These are phyloP conservation scores for Myodes glareolus DNA, from an alignment of 2,113 vertebrate genomes.

Conservation along the genomic window DNA sequence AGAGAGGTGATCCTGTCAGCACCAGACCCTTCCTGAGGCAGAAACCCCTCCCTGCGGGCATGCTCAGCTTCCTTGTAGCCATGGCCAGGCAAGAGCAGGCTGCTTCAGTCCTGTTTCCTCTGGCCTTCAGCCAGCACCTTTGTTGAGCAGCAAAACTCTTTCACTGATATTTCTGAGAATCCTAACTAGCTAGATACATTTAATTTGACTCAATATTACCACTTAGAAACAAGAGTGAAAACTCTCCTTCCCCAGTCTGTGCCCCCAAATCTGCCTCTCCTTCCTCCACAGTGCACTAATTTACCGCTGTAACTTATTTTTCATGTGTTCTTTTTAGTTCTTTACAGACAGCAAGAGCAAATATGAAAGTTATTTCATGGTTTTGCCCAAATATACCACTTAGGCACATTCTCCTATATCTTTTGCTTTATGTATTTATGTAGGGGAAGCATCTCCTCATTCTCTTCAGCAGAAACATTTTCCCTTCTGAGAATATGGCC, in stretches of 20 bases:
- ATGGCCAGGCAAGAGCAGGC: not conserved
- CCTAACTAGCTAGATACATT: not conserved
- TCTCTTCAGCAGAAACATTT: not conserved
- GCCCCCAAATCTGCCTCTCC: not conserved
- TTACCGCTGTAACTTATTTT: slow-evolving; percentile 6
- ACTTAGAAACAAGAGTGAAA: not conserved
- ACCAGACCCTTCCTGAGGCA: not conserved
- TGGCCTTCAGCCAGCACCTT: not conserved
- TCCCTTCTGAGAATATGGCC: slow-evolving; percentile 22
- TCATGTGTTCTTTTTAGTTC: not conserved
- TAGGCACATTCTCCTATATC: not conserved
- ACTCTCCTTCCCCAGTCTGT: not conserved
- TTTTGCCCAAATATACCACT: not conserved
- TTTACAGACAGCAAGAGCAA: not conserved
- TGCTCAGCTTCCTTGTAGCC: accelerated
- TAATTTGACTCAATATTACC: slow-evolving; percentile 5
- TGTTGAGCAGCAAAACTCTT: not conserved
- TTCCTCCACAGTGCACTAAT: not conserved
- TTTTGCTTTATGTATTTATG: not conserved
- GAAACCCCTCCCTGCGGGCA: not conserved
- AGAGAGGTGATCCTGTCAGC: not conserved
- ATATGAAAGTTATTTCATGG: slow-evolving; percentile 24
- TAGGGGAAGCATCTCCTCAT: not conserved
- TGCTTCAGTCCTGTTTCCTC: not conserved
- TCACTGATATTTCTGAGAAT: not conserved